Evolutionary conservation across 2,113 vertebrate genomes (phyloP), one percentile per base, ranked within the genome.

Genomic region (Leucosticte australis): DNA sequence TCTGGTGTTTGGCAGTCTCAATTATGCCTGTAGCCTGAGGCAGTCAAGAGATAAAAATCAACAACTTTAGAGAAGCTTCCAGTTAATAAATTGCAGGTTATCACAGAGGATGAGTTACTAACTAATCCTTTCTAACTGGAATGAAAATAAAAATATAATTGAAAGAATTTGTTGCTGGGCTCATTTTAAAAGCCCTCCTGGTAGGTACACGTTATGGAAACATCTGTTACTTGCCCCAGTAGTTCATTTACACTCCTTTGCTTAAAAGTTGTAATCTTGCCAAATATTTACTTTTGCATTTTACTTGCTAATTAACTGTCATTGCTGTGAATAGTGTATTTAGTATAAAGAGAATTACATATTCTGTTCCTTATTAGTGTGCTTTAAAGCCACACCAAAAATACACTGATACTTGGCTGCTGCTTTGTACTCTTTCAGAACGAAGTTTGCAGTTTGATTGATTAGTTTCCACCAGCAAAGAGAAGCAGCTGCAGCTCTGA

Each of bases 401-500:
- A 96, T 95, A 92, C 39, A 88, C 89, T 88, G 87, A 96, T 94
- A 77, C 50, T 95, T 90, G 93, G 92, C 87, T 93, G 74, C 60
- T 96, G 90, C 91, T 97, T 95, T 95, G 83, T 96, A 81, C 65
- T 81, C 60, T 74, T 92, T 89, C 88, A 94, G 94, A 95, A 95
- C 27, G 77, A 87, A 95, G 91, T 94, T 96, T 95, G 83, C 62
- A 44, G 46, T 94, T 95, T 95, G 96, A 97, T 97, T 97, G 96
- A 97, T 97, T 96, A 96, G 90, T 95, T 97, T 94, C 64, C 60
- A 87, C 75, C 75, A 92, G 89, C 89, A 95, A 86, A 95, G 83
- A 93, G 83, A 96, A 95, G 88, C 96, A 97, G 96, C 96, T 97
- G 96, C 95, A 90, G 75, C 74, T 87, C 83, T 95, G 88, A 96